These are phyloP conservation scores for Heliopora coerulea DNA, from an alignment of 92 coral and sea anemone species.

Conservation along the genomic window DNA sequence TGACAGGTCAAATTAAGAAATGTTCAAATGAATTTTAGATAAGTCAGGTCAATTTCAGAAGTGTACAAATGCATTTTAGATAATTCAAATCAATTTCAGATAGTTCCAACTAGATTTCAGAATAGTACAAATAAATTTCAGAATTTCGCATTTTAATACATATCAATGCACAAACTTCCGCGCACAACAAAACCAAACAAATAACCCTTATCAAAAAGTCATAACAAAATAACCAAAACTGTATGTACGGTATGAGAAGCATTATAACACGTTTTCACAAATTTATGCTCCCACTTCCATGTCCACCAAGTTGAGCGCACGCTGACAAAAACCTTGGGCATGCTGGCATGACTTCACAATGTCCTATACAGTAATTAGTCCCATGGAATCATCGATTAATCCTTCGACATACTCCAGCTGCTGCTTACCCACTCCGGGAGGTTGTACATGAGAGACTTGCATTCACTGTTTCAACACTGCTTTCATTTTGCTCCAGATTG, in stretches of 20 bases:
- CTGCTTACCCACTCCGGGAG: conserved; percentile 17
- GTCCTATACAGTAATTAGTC: conserved; percentile 22
- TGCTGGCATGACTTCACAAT: conserved; percentile 40
- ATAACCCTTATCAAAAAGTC: conserved; percentile 5
- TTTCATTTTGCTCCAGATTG: conserved; percentile 25
- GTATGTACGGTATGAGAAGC: too few relatives aligned
- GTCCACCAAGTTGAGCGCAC: conserved; percentile 40
- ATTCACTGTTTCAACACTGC: conserved; percentile 41
- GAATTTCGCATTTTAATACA: neutral
- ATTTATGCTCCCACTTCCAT: conserved; percentile 35
- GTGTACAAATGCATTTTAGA: conserved; percentile 6
- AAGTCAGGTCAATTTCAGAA: conserved; percentile 8
- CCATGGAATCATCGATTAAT: conserved; percentile 32
- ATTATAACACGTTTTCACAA: neutral
- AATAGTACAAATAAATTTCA: neutral
- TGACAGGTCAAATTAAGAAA: too few relatives aligned
- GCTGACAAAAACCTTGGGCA: conserved; percentile 32
- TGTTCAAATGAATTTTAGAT: conserved; percentile 5
- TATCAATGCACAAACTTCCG: conserved; percentile 12
- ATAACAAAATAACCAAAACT: conserved; percentile 16
- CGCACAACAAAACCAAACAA: conserved; percentile 17
- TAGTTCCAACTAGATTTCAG: neutral
- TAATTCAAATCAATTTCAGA: conserved; percentile 34
- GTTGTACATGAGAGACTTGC: conserved; percentile 31
- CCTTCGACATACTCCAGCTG: conserved; percentile 19